Conservation (phyloP, 2,113 vertebrate species). For the Promerops cafer region DNA sequence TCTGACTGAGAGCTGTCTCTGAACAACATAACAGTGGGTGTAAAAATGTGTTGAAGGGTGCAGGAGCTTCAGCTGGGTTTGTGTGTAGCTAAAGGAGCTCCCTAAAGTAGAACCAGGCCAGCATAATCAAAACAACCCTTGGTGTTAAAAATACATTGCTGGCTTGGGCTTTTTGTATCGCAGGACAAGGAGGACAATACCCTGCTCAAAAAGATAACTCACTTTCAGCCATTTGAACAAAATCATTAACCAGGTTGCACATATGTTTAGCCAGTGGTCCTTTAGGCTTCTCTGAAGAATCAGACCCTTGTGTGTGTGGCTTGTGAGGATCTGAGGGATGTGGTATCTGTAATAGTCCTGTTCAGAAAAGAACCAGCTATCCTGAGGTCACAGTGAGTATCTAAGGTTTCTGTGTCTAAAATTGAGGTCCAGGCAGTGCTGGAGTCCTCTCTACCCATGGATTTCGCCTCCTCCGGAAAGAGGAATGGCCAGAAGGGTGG, state of each 20-base stretch:
- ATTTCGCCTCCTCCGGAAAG: background rate
- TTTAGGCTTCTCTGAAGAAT: background rate
- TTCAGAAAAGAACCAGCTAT: background rate
- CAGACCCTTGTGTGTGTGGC: background rate
- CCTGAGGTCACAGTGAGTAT: background rate
- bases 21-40: background rate
- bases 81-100: background rate
- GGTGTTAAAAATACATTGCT: background rate
- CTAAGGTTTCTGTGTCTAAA: background rate
- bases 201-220: background rate
- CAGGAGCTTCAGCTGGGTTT: background rate
- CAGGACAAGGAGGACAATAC: background rate
- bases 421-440: background rate
- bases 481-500: background rate
- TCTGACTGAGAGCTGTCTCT: background rate
- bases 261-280: background rate
- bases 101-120: background rate
- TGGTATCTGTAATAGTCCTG: background rate
- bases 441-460: background rate
- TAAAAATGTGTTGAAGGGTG: background rate
- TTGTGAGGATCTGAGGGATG: background rate
- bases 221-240: background rate
- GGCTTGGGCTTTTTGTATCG: background rate
- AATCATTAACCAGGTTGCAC: background rate
- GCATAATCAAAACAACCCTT: background rate